Evolutionary conservation across 2,797 vertebrate genomes (phyloP), one percentile per base, ranked within the genome.

Genomic region (Psittacula derbiana): DNA sequence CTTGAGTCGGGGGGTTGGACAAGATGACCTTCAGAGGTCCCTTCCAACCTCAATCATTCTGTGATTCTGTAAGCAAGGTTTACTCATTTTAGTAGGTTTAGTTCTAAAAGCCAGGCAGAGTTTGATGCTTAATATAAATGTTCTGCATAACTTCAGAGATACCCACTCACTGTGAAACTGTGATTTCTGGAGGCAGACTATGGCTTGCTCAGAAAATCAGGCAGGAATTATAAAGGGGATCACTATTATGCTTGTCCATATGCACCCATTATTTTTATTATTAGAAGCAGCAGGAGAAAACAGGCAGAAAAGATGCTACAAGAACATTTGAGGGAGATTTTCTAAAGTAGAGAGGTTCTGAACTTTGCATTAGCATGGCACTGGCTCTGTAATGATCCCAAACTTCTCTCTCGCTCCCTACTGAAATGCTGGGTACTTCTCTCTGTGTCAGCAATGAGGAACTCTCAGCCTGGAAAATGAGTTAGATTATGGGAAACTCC

Each of bases 101-200:
- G 52, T 90, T 93, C 84, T 91, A 52, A 87, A 95, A 93, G 66
- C 64, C 44, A 91, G 36, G 71, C 28, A 43, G 87, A 94, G 90
- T 95, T 95, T 93, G 70, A 44, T 95, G 73, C 95, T 93, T 95
- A 94, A 95, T 95, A 95, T 95, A 96, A 94, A 92, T 95, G 93
- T 93, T 95, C 86, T 91, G 67, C 86, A 76, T 73, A 93, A 89
- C 81, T 92, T 92, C 67, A 75, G 30, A 94, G 67, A 79, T 94
- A 88, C 96, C 95, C 95, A 96, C 94, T 96, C 95, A 91, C 88
- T 92, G 81, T 78, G 79, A 94, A 95, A 93, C 86, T 94, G 94
- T 94, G 96, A 96, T 97, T 92, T 95, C 90, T 95, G 92, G 95
- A 97, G 93, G 95, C 95, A 94, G 96, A 71, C 50, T 76, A 79